Evolutionary conservation across 2,797 vertebrate species (phyloP), one percentile per base, ranked within the genome.

Genomic region (Arnoldichthys spilopterus): DNA sequence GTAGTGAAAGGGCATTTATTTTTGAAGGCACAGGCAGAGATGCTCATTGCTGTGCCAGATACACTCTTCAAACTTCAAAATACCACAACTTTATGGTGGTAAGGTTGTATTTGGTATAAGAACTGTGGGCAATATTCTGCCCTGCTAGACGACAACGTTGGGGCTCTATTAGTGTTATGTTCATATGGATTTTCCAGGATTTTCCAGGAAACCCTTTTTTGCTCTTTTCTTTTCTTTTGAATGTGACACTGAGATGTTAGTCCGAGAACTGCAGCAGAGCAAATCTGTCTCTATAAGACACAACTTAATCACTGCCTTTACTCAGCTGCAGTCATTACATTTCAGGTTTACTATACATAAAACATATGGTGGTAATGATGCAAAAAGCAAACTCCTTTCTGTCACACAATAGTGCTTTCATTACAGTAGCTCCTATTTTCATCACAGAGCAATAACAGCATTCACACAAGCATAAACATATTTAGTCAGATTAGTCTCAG

Each of bases 251-350:
- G 45, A 37, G 40, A 37, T 61, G 8, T 40, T 53, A 74, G 56
- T 77, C 1, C 74, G 62, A 81, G 78, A 67, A n/a, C 59, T 66
- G 58, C 80, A 66, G 40, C 43, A 72, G 49, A 64, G 68, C 63
- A 22, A 24, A 67, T 72, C 76, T 63, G 45, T 61, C 53, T 56
- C 34, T 11, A 26, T 61, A 49, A 54, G 22, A 24, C 22, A 53
- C 15, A 26, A 49, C 54, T 74, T 67, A 64, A 64, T 72, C 40
- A 47, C 53, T 30, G 18, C 37, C 22, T 53, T 71, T 71, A 51
- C 67, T 72, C 43, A 43, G 20, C 62, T 62, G 24, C 30, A 76
- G 47, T 45, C 47, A 68, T 64, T n/a, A 47, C 28, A 61, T 47
- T 72, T 66, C 24, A 30, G 43, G 16, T 61, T 64, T 66, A 64